Base-by-base conservation (phyloP, 2,113 vertebrate genomes). In the Crotalus helleri region DNA sequence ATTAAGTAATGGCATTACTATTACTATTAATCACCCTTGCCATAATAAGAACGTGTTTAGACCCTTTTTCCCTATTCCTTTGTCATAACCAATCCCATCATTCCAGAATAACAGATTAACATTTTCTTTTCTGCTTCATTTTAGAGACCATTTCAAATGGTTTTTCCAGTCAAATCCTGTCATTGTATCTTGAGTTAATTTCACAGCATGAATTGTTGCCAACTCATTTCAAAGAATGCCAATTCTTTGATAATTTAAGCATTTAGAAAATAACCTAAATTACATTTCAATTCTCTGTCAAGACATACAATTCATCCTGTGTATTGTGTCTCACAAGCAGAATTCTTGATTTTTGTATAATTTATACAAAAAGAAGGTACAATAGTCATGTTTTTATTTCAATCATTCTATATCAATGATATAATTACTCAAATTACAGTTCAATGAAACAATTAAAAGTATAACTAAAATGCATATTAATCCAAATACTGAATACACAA, bases 31-130 rank as follows among this genome's bases (percentile, higher is more conserved):
- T 61, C 91, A 94, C 92, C 58, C 93, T 57, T 90, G 74, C 92
- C 91, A 53, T 88, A 94, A 95, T 87, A 95, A 95, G 96, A 94
- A 93, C 94, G 92, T 94, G 87, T 94, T 95, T 95, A 90, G 94
- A 87, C 57, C 95, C 92, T 92, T 8, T 59, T 93, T 92, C 92
- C 93, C 90, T 91, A 96, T 94, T 94, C 95, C 94, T 96, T 91
- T 92, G 91, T 53, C 53, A 54, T 95, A 23, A 92, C 93, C 90
- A 89, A 85, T 29, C 19, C n/a, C 9, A 44, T 39, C n/a, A 91
- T 13, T 93, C 85, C 87, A 86, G 13, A 91, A 92, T 21, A 57
- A 94, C 87, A 46, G 90, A 94, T 91, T 8, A 44, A 95, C 59
- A 0, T 91, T 90, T 94, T 90, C 57, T 21, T 44, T 90, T 1